These are phyloP conservation scores for Anguilla rostrata DNA, from an alignment of 2,113 vertebrate species.

Conservation along the genomic window DNA sequence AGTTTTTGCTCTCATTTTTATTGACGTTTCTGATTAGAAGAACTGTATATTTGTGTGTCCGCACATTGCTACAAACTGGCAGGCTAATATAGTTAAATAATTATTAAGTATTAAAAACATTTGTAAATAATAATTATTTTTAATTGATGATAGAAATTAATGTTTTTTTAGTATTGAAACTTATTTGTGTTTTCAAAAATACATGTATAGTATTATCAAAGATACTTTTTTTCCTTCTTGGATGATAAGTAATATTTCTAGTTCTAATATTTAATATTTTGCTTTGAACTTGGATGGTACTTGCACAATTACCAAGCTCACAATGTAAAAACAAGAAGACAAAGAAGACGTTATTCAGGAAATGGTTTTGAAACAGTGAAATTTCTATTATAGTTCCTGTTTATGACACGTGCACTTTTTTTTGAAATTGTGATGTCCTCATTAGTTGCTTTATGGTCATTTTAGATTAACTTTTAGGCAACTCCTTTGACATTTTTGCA, in stretches of 20 bases:
- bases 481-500: background rate
- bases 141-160: background rate
- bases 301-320: constrained; percentile 7
- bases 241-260: background rate
- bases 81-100: background rate
- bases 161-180: too few species aligned
- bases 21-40: background rate
- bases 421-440: background rate
- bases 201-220: too few species aligned
- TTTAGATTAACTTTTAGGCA: background rate
- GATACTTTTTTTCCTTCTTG: too few species aligned
- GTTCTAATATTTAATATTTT: background rate
- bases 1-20: background rate
- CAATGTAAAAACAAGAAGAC: constrained; percentile 6
- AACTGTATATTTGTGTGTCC: background rate
- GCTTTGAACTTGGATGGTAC: background rate
- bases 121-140: too few species aligned
- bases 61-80: background rate
- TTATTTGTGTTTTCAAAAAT: too few species aligned
- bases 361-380: constrained; percentile 44
- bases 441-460: background rate
- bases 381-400: constrained; percentile 42
- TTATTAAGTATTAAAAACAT: background rate
- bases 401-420: constrained; percentile 7
- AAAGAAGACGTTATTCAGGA: constrained; percentile 36